Evolutionary conservation across 2,113 vertebrate species (phyloP).

Genomic region (Orcinus orca): DNA sequence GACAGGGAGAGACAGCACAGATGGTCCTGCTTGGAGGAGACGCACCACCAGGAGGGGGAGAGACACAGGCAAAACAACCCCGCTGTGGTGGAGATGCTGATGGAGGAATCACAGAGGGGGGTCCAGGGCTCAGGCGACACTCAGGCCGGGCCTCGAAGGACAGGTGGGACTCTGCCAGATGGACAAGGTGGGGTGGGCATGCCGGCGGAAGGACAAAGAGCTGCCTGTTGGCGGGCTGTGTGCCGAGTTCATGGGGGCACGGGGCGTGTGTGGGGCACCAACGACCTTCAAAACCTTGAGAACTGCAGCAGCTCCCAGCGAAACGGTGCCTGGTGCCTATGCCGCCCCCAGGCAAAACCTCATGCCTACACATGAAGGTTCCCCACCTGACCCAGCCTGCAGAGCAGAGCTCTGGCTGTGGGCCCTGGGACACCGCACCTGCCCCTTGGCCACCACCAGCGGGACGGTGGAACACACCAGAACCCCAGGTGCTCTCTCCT

Average conservation of each 20-base stretch:
- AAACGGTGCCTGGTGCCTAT: accelerated
- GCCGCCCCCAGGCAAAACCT: background rate
- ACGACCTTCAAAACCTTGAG: background rate
- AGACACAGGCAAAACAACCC: background rate
- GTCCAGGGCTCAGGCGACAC: background rate
- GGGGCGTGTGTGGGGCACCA: background rate
- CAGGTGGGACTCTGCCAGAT: background rate
- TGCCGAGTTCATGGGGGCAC: accelerated
- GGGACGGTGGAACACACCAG: too few relatives aligned
- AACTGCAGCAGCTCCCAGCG: accelerated
- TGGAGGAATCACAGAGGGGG: background rate
- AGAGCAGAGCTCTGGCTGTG: background rate
- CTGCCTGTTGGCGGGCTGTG: background rate
- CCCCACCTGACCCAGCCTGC: background rate
- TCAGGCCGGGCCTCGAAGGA: too few relatives aligned
- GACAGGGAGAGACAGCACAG: background rate
- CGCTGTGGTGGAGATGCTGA: background rate
- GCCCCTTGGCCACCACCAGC: background rate
- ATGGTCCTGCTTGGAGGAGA: background rate
- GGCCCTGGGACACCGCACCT: background rate
- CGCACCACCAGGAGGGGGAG: accelerated
- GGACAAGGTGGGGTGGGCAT: accelerated
- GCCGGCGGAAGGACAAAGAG: background rate
- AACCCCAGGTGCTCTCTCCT: too few relatives aligned
- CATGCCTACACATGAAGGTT: background rate